Conservation (phyloP, 2,888 invertebrate species). For the Andrena haemorrhoa region DNA sequence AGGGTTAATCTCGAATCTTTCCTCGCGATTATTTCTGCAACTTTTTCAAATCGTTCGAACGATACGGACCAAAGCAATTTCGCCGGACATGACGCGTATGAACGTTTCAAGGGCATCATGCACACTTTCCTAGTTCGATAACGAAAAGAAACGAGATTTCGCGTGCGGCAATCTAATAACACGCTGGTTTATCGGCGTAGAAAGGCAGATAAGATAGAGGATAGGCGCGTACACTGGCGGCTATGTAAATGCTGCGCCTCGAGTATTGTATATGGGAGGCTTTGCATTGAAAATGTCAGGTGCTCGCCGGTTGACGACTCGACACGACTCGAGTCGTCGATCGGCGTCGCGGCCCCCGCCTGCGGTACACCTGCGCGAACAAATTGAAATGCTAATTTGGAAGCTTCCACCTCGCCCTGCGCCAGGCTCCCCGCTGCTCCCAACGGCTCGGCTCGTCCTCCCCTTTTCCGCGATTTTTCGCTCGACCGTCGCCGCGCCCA, state of each 20-base stretch:
- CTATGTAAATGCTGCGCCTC: conserved; percentile 54
- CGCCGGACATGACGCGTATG: neutral
- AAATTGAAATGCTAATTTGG: conserved; percentile 72
- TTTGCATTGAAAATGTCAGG: conserved; percentile 71
- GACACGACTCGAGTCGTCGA: conserved; percentile 32
- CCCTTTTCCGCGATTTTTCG: neutral
- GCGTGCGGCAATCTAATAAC: conserved; percentile 1
- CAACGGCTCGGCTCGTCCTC: neutral
- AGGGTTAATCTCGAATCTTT: conserved; percentile 33
- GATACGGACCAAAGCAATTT: conserved; percentile 34
- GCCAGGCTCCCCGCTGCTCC: neutral
- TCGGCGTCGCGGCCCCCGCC: conserved; percentile 39
- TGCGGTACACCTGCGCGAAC: conserved; percentile 62
- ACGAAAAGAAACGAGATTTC: neutral
- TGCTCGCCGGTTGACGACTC: conserved; percentile 52
- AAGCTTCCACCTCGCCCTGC: conserved; percentile 16
- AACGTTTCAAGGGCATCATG: neutral
- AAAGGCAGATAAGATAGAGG: conserved; percentile 48
- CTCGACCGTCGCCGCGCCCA: neutral
- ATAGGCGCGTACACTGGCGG: conserved; percentile 17
- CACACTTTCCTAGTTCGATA: too few relatives aligned
- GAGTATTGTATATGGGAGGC: conserved; percentile 31
- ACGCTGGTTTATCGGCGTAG: conserved; percentile 33
- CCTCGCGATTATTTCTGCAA: conserved; percentile 38
- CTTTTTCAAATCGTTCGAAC: too few relatives aligned